A percentile compares a stretch with the other conserved stretches of the same genome.
Conservation (phyloP, 2,113 vertebrate genomes). For the Etheostoma spectabile region DNA sequence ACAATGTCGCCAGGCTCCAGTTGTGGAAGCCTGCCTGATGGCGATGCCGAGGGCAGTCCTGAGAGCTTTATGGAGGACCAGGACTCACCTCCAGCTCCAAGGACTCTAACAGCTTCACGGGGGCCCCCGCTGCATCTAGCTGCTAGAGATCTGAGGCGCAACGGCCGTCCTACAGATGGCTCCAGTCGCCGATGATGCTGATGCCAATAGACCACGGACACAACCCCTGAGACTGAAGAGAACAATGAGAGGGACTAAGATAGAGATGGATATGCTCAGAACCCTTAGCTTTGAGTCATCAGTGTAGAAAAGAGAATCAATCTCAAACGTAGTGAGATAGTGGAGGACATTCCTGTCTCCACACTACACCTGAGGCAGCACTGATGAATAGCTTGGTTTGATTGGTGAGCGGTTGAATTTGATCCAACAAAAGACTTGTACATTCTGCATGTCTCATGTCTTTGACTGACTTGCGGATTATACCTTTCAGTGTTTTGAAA, state of each 20-base stretch:
- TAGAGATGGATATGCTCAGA: slow-evolving; percentile 44
- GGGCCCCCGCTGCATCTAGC: slow-evolving; percentile 73
- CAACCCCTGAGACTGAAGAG: slow-evolving; percentile 39
- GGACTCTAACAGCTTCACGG: slow-evolving; percentile 84
- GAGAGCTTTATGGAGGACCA: slow-evolving; percentile 92
- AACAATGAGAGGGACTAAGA: slow-evolving; percentile 32
- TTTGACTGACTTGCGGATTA: slow-evolving; percentile 59
- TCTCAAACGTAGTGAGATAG: slow-evolving; percentile 16
- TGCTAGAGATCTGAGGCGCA: slow-evolving; percentile 85
- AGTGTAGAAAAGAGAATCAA: slow-evolving; percentile 41
- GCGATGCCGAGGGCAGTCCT: slow-evolving; percentile 91
- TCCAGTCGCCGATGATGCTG: slow-evolving; percentile 89
- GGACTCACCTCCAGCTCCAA: slow-evolving; percentile 80
- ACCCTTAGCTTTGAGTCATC: slow-evolving; percentile 50
- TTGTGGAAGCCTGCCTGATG: slow-evolving; percentile 93
- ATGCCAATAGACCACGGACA: slow-evolving; percentile 26
- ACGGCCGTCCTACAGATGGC: slow-evolving; percentile 89
- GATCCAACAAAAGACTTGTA: slow-evolving; percentile 74
- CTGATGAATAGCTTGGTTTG: slow-evolving; percentile 22
- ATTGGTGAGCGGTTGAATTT: slow-evolving; percentile 40
- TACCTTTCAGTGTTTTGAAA: slow-evolving; percentile 45
- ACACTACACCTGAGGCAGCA: slow-evolving; percentile 26
- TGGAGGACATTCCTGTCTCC: slow-evolving; percentile 22
- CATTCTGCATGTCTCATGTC: slow-evolving; percentile 78
- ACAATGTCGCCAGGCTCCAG: slow-evolving; percentile 94